Conservation (phyloP, 2,113 vertebrate genomes). For the Columba janthina region DNA sequence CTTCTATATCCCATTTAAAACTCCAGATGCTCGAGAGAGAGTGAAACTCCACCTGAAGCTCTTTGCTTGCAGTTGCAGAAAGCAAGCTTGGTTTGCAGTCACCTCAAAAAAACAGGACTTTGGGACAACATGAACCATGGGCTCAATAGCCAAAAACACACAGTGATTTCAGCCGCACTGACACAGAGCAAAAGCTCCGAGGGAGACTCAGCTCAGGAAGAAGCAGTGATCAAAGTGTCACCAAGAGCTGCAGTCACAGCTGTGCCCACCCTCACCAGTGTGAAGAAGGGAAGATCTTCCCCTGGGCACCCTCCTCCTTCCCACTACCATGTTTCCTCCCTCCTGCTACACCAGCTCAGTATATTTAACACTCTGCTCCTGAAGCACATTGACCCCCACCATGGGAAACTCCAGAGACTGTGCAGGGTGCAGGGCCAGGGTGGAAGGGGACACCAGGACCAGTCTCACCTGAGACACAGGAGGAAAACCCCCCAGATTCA, state of each 20-base stretch:
- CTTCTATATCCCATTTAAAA: background rate
- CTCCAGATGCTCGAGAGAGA: background rate
- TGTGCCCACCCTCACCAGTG: background rate
- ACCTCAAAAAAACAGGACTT: background rate
- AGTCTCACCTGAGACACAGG: background rate
- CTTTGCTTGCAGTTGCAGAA: background rate
- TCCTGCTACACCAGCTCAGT: background rate
- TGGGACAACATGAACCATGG: fast-evolving
- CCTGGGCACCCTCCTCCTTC: background rate
- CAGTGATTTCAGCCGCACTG: background rate
- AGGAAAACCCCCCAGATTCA: background rate
- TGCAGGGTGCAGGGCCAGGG: background rate
- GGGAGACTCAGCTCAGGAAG: background rate
- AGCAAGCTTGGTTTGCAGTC: background rate
- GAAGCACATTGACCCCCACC: background rate
- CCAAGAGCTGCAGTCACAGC: background rate
- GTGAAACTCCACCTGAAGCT: background rate
- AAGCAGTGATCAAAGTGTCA: background rate
- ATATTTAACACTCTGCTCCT: background rate
- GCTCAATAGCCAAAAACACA: background rate
- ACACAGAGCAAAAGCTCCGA: background rate
- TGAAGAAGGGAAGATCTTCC: background rate
- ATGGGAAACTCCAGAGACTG: background rate
- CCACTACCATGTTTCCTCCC: background rate
- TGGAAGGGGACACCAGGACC: background rate